Base-by-base conservation (phyloP, 2,888 invertebrate genomes). In the Electrophaes corylata region DNA sequence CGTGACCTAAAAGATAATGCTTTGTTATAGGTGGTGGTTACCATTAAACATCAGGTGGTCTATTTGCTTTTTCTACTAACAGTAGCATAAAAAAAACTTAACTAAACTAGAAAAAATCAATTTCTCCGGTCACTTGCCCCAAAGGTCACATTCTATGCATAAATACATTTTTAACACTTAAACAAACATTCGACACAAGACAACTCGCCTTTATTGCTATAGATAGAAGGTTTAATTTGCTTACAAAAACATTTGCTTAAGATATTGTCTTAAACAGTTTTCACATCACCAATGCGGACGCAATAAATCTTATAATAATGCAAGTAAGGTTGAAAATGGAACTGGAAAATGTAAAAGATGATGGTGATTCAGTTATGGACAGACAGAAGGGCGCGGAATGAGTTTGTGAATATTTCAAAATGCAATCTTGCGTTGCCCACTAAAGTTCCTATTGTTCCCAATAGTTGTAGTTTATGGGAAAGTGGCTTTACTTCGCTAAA, bases 401-500 rank as follows among this genome's bases (percentile, higher is more conserved):
- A 84, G 81, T 81, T 81, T 82, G 85, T 91, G 89, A 88, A 90
- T 91, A 91, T 90, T 91, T 90, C 83, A 90, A 86, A 65, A 88
- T 75, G 83, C 87, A 90, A 91, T 90, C 88, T 87, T 79, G 73
- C 82, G 81, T 83, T 86, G 87, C 70, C 81, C 82, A 84, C 83
- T 84, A 82, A 81, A 85, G 81, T 76, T 78, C 63, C 87, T 83
- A 90, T 91, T 91, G 91, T 91, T 89, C 79, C 79, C 75, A 43
- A 61, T 59, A 66, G 70, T 64, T 64, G 39, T 58, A 52, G 57
- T 64, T 41, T 59, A 52, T 50, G 8, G 3, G 66, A 19, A 78
- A 57, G 68, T 52, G 80, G 81, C 89, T 90, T 86, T 78, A 82
- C 77, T 76, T 57, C 11, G 14, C 3, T 8, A 16, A 19, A 40